These are phyloP conservation scores for Omphaloscelis lunosa DNA, from an alignment of 2,888 invertebrate genomes.

Conservation along the genomic window DNA sequence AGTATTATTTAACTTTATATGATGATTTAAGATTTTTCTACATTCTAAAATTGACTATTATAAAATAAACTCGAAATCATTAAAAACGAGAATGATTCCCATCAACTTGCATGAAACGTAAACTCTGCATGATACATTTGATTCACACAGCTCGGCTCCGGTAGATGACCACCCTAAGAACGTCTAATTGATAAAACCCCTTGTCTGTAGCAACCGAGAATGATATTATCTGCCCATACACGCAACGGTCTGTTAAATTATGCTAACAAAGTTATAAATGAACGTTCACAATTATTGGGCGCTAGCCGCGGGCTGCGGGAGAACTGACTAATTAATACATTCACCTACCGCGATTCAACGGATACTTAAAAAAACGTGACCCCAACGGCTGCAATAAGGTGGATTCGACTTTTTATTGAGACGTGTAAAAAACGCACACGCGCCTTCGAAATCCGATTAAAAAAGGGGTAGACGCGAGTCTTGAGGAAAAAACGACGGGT, in stretches of 20 bases:
- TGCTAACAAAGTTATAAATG: constrained; percentile 84
- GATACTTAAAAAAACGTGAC: constrained; percentile 85
- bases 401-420: constrained; percentile 85
- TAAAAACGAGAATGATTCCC: constrained; percentile 27
- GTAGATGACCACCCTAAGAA: constrained; percentile 68
- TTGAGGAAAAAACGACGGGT: constrained; percentile 80
- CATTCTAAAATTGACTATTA: not conserved
- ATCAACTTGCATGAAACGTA: constrained; percentile 44
- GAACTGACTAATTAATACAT: constrained; percentile 87
- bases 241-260: constrained; percentile 80
- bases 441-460: constrained; percentile 88
- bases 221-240: constrained; percentile 76
- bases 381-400: constrained; percentile 88
- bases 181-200: constrained; percentile 69
- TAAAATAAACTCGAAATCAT: constrained; percentile 14
- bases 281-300: constrained; percentile 79
- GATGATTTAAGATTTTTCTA: not conserved
- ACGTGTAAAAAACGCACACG: constrained; percentile 85
- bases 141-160: constrained; percentile 63
- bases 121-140: constrained; percentile 56
- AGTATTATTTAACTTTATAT: constrained; percentile 17
- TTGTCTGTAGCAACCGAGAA: constrained; percentile 53
- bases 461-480: constrained; percentile 88
- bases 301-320: constrained; percentile 66
- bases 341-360: constrained; percentile 83